Evolutionary conservation across 2,888 invertebrate genomes (phyloP), one percentile per base, ranked within the genome.

Genomic region (Hanleya hanleyi): DNA sequence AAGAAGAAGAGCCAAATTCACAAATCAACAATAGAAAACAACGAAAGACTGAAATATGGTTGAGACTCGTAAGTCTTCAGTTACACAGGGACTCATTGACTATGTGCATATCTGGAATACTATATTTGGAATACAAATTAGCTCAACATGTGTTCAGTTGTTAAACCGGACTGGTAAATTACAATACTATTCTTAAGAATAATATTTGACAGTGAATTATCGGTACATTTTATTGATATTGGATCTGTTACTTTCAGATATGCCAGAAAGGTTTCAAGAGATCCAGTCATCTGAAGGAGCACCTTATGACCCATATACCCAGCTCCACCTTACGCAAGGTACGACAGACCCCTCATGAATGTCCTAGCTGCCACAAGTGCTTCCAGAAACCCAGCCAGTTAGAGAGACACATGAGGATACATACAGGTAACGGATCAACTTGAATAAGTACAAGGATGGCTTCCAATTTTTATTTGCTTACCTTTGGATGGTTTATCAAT

Each of bases 331-430:
- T 64, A 3, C 75, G 73, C 49, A 71, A 73, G 33, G 78, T 77
- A 50, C 82, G 82, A 64, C 74, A 82, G 62, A 82, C 81, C 18
- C 83, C 83, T 6, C 87, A 89, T 4, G 90, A 91, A 75, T 97
- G 97, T 87, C 90, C 90, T 0, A 93, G 93, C 29, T 97, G 97
- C 87, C 88, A 89, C 12, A 92, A 93, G 84, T 91, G 92, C 47
- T 97, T 96, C 87, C 92, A 94, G 22, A 95, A 94, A 85, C 96
- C 96, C 78, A 92, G 95, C 12, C 94, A 96, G 87, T 89, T 96
- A 38, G 93, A 94, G 67, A 93, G 94, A 79, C 90, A 90, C 75
- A 77, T 85, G 26, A 75, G 89, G 22, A 89, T 89, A 51, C 88
- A 89, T 74, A 89, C 88, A 82, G 89, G 88, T 88, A 74, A 36